These are phyloP conservation scores for Ptilorrhoa leucosticta DNA, from an alignment of 2,113 vertebrate species.

Conservation along the genomic window DNA sequence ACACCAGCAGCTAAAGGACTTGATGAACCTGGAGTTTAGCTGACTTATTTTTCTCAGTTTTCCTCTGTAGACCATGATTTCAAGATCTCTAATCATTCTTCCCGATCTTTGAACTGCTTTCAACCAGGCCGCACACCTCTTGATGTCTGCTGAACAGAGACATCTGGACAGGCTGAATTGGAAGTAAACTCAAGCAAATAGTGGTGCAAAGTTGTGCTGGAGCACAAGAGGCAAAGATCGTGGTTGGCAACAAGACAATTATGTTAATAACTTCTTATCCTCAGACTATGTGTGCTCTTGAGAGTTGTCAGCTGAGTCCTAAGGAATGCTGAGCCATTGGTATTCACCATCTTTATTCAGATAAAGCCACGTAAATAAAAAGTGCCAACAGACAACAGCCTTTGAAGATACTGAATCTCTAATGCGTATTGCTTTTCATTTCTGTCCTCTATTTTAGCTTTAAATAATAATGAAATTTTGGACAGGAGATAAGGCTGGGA, in stretches of 20 bases:
- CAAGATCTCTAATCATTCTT: not conserved
- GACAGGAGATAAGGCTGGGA: not conserved
- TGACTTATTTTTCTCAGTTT: not conserved
- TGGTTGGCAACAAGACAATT: not conserved
- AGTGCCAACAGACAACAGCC: not conserved
- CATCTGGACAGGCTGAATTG: not conserved
- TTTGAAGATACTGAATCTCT: constrained; percentile 38
- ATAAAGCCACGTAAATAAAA: constrained; percentile 34
- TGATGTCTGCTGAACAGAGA: not conserved
- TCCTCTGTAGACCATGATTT: not conserved
- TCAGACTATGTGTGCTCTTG: not conserved
- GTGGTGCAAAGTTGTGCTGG: not conserved
- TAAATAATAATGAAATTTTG: not conserved
- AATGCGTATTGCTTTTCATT: not conserved
- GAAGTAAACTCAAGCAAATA: not conserved
- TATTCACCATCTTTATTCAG: constrained; percentile 3
- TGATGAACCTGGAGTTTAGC: not conserved
- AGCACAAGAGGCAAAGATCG: not conserved
- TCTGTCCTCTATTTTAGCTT: not conserved
- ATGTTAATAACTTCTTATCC: constrained; percentile 2
- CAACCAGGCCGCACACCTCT: not conserved
- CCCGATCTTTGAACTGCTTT: not conserved
- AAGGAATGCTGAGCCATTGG: not conserved
- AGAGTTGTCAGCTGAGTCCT: not conserved
- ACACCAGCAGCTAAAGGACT: not conserved